These are phyloP conservation scores for Nymphicus hollandicus DNA, from an alignment of 2,113 vertebrate species.

Conservation along the genomic window DNA sequence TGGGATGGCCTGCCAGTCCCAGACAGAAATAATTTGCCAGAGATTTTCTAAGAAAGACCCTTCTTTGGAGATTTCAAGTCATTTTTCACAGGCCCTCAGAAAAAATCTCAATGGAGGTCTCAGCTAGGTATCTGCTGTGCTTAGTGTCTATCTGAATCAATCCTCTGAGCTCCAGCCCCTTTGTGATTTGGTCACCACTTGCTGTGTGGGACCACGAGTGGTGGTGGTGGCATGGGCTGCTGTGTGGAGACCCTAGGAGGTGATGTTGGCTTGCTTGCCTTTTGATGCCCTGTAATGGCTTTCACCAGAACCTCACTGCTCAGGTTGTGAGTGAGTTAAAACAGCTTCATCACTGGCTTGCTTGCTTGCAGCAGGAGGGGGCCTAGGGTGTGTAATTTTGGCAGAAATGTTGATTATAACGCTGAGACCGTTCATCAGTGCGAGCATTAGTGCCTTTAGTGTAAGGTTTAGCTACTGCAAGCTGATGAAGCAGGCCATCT, in stretches of 20 bases:
- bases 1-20: background rate
- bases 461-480: background rate
- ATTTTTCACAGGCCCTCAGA: background rate
- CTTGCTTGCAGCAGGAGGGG: background rate
- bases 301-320: background rate
- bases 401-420: background rate
- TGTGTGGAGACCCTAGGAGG: background rate
- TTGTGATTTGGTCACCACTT: background rate
- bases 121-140: background rate
- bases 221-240: background rate
- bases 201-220: background rate
- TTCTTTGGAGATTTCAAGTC: background rate
- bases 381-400: background rate
- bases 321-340: background rate
- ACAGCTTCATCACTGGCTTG: background rate
- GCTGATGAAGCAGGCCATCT: background rate
- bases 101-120: background rate
- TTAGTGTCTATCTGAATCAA: background rate
- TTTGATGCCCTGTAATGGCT: background rate
- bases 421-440: background rate
- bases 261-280: background rate
- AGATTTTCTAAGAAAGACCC: background rate
- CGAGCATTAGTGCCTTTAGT: background rate
- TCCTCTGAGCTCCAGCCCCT: background rate
- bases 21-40: background rate